phyloP scores from a whole-genome alignment of 2,888 invertebrate species.

The Lingula anatina region DNA sequence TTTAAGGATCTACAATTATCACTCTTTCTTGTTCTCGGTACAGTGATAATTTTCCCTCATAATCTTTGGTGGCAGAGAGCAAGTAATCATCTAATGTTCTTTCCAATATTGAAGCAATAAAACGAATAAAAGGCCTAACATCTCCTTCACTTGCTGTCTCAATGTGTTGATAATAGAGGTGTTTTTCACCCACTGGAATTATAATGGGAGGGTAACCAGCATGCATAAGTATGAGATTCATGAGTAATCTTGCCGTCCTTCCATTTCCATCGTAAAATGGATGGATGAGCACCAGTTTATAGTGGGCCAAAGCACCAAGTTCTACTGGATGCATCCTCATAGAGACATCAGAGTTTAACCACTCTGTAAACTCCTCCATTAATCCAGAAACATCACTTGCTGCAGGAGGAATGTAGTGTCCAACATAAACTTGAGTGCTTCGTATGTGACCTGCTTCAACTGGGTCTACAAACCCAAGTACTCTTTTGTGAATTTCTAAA shows the following conservation, averaged over 20 bases:
- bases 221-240: conserved; percentile 89
- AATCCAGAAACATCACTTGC: conserved; percentile 74
- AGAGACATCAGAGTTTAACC: conserved; percentile 83
- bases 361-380: conserved; percentile 84
- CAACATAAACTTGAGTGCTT: conserved; percentile 73
- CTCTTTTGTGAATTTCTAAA: conserved; percentile 84
- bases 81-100: conserved; percentile 82
- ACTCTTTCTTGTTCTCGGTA: too few relatives aligned
- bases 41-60: too few relatives aligned
- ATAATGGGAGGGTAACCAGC: conserved; percentile 95
- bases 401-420: conserved; percentile 88
- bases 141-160: conserved; percentile 92
- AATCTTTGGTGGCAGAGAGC: conserved; percentile 57
- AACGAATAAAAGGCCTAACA: conserved; percentile 89
- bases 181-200: conserved; percentile 74
- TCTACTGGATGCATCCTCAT: conserved; percentile 84
- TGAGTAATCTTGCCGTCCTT: conserved; percentile 85
- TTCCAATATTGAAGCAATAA: conserved; percentile 84
- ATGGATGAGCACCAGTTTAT: conserved; percentile 93
- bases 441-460: conserved; percentile 84
- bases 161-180: conserved; percentile 73
- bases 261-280: conserved; percentile 97
- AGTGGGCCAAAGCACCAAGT: conserved; percentile 92
- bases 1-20: too few relatives aligned
- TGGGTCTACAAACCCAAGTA: conserved; percentile 92